Evolutionary conservation across 2,113 vertebrate genomes (phyloP), one percentile per base, ranked within the genome.

Genomic region (Bettongia penicillata): DNA sequence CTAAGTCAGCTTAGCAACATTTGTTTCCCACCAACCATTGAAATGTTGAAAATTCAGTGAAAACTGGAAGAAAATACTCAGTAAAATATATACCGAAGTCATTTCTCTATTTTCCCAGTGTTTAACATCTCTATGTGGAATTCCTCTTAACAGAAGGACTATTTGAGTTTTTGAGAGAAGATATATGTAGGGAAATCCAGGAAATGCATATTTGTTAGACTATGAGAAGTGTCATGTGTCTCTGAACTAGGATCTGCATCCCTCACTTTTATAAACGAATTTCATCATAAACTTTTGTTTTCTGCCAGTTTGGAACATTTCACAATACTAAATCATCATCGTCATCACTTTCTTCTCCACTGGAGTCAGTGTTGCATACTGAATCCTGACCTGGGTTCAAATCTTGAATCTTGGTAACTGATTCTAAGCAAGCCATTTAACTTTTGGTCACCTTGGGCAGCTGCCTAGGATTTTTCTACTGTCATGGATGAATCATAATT

Each of bases 221-320:
- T 57, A 14, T 1, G n/a, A 53, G 47, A n/a, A 16, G 55, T 0
- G 95, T n/a, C 9, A 90, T 14, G 12, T 10, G 8, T 31, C 14
- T 31, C 53, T 96, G 22, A 84, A 49, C 19, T 51, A 51, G 11
- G 57, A 16, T 47, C 14, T 48, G 47, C 7, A 50, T 61, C 55
- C 47, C 95, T 91, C 90, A 51, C 6, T 91, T 95, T 95, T 51
- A 22, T 93, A 43, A 92, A 93, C 31, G 91, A 90, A 91, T 91
- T 91, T 68, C 94, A 90, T 55, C 51, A 48, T 51, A 22, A 95
- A 53, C 28, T 93, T 93, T 91, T 91, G 43, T 8, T 93, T 95
- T 92, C 49, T 51, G 23, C 92, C 94, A 61, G 95, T 95, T 94
- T 53, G 68, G 53, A 91, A 96, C 25, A 3, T 92, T 96, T 94